Conservation (phyloP, 2,113 vertebrate species). For the Himantopus leucocephalus region DNA sequence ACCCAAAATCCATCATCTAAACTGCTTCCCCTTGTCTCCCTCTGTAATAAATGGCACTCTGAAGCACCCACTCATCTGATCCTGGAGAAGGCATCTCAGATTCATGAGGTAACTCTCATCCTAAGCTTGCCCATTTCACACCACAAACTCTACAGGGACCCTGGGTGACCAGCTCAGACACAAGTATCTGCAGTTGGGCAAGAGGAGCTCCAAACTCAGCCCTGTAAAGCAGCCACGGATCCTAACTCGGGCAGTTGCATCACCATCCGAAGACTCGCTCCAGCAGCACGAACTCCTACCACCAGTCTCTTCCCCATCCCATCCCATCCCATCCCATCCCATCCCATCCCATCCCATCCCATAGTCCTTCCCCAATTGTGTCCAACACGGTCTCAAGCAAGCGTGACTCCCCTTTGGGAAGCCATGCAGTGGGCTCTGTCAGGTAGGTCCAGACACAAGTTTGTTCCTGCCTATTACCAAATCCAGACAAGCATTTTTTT, state of each 20-base stretch:
- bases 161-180: neutral
- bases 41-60: neutral
- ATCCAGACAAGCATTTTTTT: neutral
- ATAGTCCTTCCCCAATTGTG: accelerated
- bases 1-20: neutral
- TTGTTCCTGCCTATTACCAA: neutral
- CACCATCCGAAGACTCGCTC: neutral
- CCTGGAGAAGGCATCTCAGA: neutral
- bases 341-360: too few relatives aligned
- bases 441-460: neutral
- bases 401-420: neutral
- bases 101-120: neutral
- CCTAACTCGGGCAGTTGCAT: neutral
- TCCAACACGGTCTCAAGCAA: neutral
- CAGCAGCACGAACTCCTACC: neutral
- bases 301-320: neutral
- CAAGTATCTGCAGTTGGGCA: neutral
- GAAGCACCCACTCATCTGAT: neutral
- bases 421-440: neutral
- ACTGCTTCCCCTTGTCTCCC: neutral
- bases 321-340: too few relatives aligned
- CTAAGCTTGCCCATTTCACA: neutral
- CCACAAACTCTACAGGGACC: neutral
- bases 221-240: neutral
- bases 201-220: neutral